A percentile compares a stretch with the other conserved stretches of the same genome.
Conservation (phyloP, 1,140 invertebrate genomes). For the Hycleus phaleratus region DNA sequence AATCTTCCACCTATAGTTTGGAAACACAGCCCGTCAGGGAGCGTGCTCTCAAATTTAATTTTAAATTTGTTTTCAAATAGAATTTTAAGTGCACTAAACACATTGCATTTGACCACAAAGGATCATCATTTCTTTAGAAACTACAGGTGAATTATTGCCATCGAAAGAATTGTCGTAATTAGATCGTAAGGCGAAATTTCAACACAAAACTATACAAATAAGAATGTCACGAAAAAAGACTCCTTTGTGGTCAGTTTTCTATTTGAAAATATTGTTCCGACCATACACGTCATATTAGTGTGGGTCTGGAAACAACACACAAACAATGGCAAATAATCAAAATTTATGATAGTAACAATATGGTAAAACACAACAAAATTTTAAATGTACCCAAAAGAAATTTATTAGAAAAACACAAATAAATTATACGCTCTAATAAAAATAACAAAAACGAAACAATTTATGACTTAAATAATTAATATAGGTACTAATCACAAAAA, state of each 20-base stretch:
- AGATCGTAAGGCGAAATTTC: not conserved
- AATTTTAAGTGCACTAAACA: constrained; percentile 23
- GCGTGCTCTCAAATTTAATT: constrained; percentile 19
- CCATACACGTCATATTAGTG: constrained; percentile 33
- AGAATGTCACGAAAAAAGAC: not conserved
- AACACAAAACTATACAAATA: not conserved
- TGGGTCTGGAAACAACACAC: constrained; percentile 30
- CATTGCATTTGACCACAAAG: constrained; percentile 24
- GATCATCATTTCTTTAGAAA: not conserved
- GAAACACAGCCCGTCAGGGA: constrained; percentile 42
- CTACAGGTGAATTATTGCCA: too few species aligned
- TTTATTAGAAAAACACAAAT: not conserved
- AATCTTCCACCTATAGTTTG: constrained; percentile 43
- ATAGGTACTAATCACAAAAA: not conserved
- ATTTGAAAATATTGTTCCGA: constrained; percentile 27
- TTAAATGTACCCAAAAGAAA: not conserved
- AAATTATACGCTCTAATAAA: not conserved
- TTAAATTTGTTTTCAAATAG: not conserved
- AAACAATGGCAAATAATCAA: constrained; percentile 27
- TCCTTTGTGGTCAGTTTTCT: constrained; percentile 19
- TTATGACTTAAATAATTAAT: too few species aligned
- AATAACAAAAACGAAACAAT: not conserved
- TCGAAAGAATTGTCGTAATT: not conserved
- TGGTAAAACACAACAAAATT: not conserved
- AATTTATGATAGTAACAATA: not conserved